These are phyloP conservation scores for Catocala sponsa DNA, from an alignment of 2,888 invertebrate species.

Conservation along the genomic window DNA sequence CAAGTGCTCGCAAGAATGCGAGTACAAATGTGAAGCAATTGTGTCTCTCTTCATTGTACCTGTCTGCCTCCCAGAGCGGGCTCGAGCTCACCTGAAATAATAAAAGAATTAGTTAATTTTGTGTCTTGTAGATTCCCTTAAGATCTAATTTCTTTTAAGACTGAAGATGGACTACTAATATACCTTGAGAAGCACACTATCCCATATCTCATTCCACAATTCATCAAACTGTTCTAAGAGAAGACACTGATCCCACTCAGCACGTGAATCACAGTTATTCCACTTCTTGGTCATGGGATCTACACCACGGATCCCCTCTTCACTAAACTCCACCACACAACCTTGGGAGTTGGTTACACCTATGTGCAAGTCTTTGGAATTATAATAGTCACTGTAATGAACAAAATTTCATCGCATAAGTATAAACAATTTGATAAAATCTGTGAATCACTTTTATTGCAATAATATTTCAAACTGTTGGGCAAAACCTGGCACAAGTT, in stretches of 20 bases:
- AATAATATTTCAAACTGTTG: slow-evolving; percentile 8
- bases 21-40: slow-evolving; percentile 97
- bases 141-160: background rate
- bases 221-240: slow-evolving; percentile 91
- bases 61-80: slow-evolving; percentile 89
- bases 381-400: slow-evolving; percentile 92
- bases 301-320: slow-evolving; percentile 90
- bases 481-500: background rate
- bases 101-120: slow-evolving; percentile 11
- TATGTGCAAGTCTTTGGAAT: slow-evolving; percentile 95
- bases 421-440: slow-evolving; percentile 25
- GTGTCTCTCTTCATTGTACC: slow-evolving; percentile 92
- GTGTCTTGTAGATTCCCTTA: background rate
- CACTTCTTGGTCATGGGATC: slow-evolving; percentile 90
- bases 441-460: slow-evolving; percentile 32
- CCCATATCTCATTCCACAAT: slow-evolving; percentile 94
- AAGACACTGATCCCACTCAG: slow-evolving; percentile 91
- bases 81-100: slow-evolving; percentile 83
- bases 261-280: slow-evolving; percentile 84
- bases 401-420: slow-evolving; percentile 22
- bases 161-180: no score
- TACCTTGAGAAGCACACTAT: slow-evolving; percentile 89
- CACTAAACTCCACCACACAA: slow-evolving; percentile 94
- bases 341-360: slow-evolving; percentile 95
- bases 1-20: slow-evolving; percentile 92